A percentile compares a stretch with the other conserved stretches of the same genome.
These are phyloP conservation scores for Macroteleia sp. DNA, from an alignment of 2,888 invertebrate species.

Conservation along the genomic window DNA sequence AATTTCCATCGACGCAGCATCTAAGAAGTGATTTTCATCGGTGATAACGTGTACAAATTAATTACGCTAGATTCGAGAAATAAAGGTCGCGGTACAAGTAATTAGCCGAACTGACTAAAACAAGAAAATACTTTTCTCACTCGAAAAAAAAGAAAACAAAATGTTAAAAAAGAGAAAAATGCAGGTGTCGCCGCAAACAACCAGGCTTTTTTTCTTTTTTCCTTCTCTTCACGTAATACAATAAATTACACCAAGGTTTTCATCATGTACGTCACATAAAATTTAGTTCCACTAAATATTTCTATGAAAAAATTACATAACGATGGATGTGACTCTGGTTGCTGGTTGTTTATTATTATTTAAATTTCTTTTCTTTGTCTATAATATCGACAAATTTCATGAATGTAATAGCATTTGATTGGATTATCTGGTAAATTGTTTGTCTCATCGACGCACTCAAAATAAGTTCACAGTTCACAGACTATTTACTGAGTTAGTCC, in stretches of 20 bases:
- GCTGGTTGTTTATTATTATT: conserved; percentile 74
- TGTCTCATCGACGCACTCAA: conserved; percentile 46
- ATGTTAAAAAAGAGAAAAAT: conserved; percentile 3
- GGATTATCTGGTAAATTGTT: conserved; percentile 62
- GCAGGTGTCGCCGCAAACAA: conserved; percentile 72
- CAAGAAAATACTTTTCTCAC: conserved; percentile 13
- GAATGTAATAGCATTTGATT: conserved; percentile 64
- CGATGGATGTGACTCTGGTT: conserved; percentile 79
- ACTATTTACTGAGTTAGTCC: conserved; percentile 51
- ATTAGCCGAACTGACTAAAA: conserved; percentile 44
- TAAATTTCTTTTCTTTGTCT: conserved; percentile 20
- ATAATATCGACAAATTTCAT: conserved; percentile 67
- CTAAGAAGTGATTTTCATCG: not conserved
- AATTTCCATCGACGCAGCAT: not conserved
- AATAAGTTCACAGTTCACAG: conserved; percentile 45
- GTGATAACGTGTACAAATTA: conserved; percentile 14
- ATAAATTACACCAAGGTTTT: conserved; percentile 81
- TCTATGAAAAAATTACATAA: conserved; percentile 72
- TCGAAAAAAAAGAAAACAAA: no score
- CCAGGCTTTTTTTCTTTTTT: conserved; percentile 70
- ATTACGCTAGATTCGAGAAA: conserved; percentile 26
- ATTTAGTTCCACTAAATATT: conserved; percentile 79
- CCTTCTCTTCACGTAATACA: conserved; percentile 50
- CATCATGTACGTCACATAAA: conserved; percentile 68
- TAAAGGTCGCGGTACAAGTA: conserved; percentile 44